Evolutionary conservation across 2,888 invertebrate genomes (phyloP), one percentile per base, ranked within the genome.

Genomic region (Panzeria rudis): DNA sequence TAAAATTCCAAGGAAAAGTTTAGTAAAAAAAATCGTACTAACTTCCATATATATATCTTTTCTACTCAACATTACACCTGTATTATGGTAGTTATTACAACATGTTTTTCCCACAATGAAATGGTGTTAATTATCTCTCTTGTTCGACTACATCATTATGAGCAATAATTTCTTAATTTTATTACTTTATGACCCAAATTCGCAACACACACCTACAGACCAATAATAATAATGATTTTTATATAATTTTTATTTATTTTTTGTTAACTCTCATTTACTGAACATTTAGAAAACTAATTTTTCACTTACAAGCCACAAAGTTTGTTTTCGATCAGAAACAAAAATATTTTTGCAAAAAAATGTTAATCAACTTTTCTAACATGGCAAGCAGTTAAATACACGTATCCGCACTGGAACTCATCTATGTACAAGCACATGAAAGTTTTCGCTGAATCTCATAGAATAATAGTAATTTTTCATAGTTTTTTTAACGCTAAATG

Each of bases 281-380:
- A 62, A 64, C 62, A 79, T 80, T 72, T 72, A 56, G 72, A 72
- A 80, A 80, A 80, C 80, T 66, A 72, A 64, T 80, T 80, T 80
- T 72, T 73, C 64, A 56, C 64, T 66, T 72, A 73, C 56, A 64
- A 73, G n/a, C 80, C 72, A 66, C 64, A 80, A 56, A 72, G 56
- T 64, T 72, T 80, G 29, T 72, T 64, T 80, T 64, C 56, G 64
- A 80, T 72, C 64, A 64, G 20, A 56, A 66, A 80, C 47, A 72
- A 80, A 80, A 80, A 62, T 56, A 41, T 54, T 25, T 0, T 15
- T 23, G 3, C 1, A 25, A 64, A 47, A 64, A n/a, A 62, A 35
- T 56, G 20, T 79, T 64, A 61, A 69, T 59, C 47, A 77, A 77
- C 17, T 68, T 77, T 68, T 66, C 7, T 17, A 68, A 44, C n/a